Evolutionary conservation across 2,797 vertebrate species (phyloP).

Genomic region (Chrysocyon brachyurus): DNA sequence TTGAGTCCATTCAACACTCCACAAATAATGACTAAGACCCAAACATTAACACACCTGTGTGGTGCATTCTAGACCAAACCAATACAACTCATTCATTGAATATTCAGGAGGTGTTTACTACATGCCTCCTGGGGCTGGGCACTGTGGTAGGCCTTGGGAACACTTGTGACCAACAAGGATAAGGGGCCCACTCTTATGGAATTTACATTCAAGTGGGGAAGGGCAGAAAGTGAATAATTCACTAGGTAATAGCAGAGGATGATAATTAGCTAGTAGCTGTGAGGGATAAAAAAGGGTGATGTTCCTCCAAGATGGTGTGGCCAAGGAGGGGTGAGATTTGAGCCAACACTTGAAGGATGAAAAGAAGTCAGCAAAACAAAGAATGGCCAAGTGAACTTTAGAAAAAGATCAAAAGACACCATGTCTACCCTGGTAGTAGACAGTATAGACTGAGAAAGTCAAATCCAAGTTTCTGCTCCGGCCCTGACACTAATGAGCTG

Average conservation of each 20-base stretch:
- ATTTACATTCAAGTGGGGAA: neutral
- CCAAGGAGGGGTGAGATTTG: neutral
- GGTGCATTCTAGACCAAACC: neutral
- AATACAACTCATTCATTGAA: neutral
- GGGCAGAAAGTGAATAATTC: neutral
- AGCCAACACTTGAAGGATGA: neutral
- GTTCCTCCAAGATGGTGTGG: neutral
- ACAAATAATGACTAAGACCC: neutral
- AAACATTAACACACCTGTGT: neutral
- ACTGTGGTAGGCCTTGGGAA: neutral
- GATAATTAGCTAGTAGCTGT: neutral
- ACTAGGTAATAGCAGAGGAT: neutral
- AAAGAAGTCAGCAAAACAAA: slow-evolving; percentile 41
- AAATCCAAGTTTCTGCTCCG: neutral
- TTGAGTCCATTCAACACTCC: neutral
- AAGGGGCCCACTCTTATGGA: neutral
- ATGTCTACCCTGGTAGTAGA: neutral
- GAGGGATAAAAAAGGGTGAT: neutral
- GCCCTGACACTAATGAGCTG: neutral
- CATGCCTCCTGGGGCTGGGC: neutral
- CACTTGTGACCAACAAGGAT: neutral
- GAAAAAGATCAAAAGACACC: neutral
- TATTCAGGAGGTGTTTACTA: neutral
- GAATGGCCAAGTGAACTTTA: neutral
- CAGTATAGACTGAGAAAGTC: neutral